phyloP scores from a whole-genome alignment of 2,113 vertebrate species.

The Baryphthengus martii region DNA sequence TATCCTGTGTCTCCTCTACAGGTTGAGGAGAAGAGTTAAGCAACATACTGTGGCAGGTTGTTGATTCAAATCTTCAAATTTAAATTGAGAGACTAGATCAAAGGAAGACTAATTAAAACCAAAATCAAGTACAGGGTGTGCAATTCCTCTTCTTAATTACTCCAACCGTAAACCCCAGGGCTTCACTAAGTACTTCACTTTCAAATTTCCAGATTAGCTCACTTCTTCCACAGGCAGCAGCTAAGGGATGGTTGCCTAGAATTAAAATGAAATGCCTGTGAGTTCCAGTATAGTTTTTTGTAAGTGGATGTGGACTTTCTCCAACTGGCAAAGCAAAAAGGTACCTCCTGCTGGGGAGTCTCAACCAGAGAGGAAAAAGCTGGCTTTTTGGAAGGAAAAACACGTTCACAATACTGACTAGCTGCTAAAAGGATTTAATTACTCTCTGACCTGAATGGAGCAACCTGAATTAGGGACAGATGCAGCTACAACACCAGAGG shows the following conservation, averaged over 20 bases:
- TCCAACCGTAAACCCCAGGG: constrained; percentile 34
- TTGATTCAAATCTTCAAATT: constrained; percentile 42
- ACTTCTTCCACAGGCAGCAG: constrained; percentile 47
- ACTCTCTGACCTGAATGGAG: not conserved
- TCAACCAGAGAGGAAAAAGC: not conserved
- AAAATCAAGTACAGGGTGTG: constrained; percentile 42
- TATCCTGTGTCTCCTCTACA: not conserved
- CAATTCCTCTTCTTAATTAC: constrained; percentile 59
- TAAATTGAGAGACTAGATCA: constrained; percentile 50
- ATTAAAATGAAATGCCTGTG: constrained; percentile 28
- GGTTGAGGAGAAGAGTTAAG: not conserved
- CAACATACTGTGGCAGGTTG: constrained; percentile 8
- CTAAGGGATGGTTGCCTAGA: constrained; percentile 13
- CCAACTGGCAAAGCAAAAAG: constrained; percentile 45
- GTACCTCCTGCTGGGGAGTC: constrained; percentile 19
- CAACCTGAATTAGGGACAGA: not conserved
- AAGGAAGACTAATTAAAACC: constrained; percentile 58
- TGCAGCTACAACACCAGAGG: not conserved
- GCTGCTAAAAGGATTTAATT: constrained; percentile 8
- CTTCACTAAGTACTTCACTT: constrained; percentile 35
- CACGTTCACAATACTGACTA: not conserved
- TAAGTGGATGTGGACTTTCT: constrained; percentile 8
- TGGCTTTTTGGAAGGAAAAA: not conserved
- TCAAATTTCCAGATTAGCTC: constrained; percentile 53
- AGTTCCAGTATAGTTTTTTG: not conserved